Evolutionary conservation across 2,888 invertebrate species (phyloP).

Genomic region (Alsophila aescularia): DNA sequence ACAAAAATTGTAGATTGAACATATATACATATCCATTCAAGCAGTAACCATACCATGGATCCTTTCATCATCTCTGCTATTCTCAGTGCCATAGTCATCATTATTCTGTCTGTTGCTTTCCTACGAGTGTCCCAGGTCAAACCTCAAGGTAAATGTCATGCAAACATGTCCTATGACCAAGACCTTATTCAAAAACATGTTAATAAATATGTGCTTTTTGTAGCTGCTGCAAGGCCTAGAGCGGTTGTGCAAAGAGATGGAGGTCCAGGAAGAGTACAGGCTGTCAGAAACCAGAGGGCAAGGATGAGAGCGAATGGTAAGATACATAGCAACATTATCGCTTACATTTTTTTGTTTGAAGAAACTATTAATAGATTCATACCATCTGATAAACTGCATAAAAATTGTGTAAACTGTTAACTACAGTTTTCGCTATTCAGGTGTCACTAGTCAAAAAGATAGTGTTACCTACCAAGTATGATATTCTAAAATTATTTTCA

Average conservation of each 20-base stretch:
- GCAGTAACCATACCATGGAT: constrained; percentile 66
- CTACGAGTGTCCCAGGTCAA: constrained; percentile 63
- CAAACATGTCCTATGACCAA: background rate
- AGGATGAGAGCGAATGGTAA: constrained; percentile 85
- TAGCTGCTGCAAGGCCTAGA: constrained; percentile 66
- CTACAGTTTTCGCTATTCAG: too few relatives aligned
- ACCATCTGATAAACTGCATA: too few relatives aligned
- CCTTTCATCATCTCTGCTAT: constrained; percentile 75
- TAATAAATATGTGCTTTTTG: constrained; percentile 18
- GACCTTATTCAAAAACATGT: constrained; percentile 7
- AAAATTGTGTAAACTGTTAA: too few relatives aligned
- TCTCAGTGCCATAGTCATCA: constrained; percentile 69
- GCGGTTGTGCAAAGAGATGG: constrained; percentile 79
- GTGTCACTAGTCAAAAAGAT: too few relatives aligned
- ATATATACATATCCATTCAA: background rate
- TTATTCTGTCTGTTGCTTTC: constrained; percentile 65
- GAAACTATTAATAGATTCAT: too few relatives aligned
- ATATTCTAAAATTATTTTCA: too few relatives aligned
- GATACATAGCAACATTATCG: too few relatives aligned
- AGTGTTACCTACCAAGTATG: too few relatives aligned
- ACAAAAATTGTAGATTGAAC: background rate
- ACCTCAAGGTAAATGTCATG: constrained; percentile 59
- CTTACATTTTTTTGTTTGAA: too few relatives aligned
- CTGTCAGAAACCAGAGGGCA: constrained; percentile 89
- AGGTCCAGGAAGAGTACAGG: constrained; percentile 88